Evolutionary conservation across 2,888 invertebrate species (phyloP), one percentile per base, ranked within the genome.

Genomic region (Drosophila phalerata): DNA sequence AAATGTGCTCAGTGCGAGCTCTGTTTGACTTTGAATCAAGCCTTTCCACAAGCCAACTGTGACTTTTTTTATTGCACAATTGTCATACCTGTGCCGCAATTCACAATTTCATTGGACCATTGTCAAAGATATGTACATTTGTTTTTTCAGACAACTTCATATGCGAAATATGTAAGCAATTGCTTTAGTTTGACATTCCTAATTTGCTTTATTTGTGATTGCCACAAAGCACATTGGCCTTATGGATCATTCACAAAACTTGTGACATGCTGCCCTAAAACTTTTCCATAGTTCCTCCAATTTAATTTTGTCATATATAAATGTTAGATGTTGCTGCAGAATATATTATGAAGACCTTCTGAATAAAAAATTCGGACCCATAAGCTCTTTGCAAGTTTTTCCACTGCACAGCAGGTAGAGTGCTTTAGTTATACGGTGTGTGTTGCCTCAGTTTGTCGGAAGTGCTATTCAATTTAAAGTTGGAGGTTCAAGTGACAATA

Each of bases 161-260:
- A 73, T 77, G 62, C 55, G 51, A 73, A 77, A 62, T 73, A 74
- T 76, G 65, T 64, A 55, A 58, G 55, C 58, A 66, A 66, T 79
- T 64, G 75, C 48, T 61, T 69, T 74, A 79, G 69, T 47, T 69
- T 57, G 57, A 51, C 56, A 75, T 69, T 61, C 47, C 48, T 55
- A 70, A 79, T 75, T 76, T 69, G 37, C 58, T 63, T 70, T 70
- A 62, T 56, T 67, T 62, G 25, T 55, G 28, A 43, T 43, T 64
- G 64, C 48, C 56, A 49, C 43, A 64, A 28, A 42, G 30, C 58
- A 38, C 28, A 48, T 47, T 70, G 51, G 42, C 43, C 52, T 57
- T 37, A 48, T 51, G 52, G 47, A 71, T 34, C 28, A 15, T 52
- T 22, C 22, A 42, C 43, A 30, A 19, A 72, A 62, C 45, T 78